phyloP scores from a whole-genome alignment of 2,113 vertebrate species.

The Microcebus griseorufus region DNA sequence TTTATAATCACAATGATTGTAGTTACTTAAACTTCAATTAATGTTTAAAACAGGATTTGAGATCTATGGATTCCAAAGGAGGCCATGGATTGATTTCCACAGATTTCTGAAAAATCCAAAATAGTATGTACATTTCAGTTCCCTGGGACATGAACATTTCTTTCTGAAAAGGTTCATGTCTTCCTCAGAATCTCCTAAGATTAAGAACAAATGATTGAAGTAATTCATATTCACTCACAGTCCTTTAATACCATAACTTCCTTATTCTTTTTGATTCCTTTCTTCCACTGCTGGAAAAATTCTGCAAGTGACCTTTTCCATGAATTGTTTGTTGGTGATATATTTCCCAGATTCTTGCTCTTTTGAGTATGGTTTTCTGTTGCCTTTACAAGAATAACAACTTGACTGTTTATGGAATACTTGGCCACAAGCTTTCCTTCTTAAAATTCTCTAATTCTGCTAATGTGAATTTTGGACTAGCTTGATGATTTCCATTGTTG shows the following conservation, averaged over 20 bases:
- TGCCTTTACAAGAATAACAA: neutral
- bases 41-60: neutral
- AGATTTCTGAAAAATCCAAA: neutral
- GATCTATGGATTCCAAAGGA: neutral
- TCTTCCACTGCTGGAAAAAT: neutral
- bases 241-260: neutral
- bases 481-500: neutral
- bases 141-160: neutral
- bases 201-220: neutral
- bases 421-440: neutral
- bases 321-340: neutral
- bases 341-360: neutral
- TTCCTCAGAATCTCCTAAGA: neutral
- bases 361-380: neutral
- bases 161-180: neutral
- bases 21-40: constrained; percentile 7
- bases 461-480: neutral
- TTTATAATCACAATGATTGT: neutral
- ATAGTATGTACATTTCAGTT: neutral
- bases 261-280: neutral
- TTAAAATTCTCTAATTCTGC: neutral
- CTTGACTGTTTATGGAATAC: neutral
- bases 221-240: neutral
- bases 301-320: neutral
- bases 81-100: neutral